These are phyloP conservation scores for Syndactyla subalaris DNA, from an alignment of 2,797 vertebrate species.

Conservation along the genomic window DNA sequence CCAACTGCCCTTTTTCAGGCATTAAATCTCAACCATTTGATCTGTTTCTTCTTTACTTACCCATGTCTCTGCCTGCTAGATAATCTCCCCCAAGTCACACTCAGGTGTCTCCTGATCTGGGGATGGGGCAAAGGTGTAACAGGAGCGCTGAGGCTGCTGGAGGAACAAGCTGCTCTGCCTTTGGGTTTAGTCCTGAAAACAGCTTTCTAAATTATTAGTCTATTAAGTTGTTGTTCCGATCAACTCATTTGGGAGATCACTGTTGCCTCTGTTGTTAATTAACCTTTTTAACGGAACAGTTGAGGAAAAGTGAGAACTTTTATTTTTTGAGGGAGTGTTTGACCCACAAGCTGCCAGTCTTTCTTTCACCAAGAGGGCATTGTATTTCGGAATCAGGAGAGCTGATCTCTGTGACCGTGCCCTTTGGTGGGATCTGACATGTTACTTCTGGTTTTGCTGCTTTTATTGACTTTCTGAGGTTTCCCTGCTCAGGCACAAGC, in stretches of 20 bases:
- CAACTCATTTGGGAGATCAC: rapidly evolving
- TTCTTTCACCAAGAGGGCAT: background rate
- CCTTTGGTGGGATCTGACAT: background rate
- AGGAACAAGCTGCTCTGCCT: background rate
- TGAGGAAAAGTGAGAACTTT: background rate
- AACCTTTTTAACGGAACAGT: background rate
- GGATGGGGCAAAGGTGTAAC: background rate
- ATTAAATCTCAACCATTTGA: background rate
- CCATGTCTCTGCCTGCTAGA: background rate
- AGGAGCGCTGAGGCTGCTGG: background rate
- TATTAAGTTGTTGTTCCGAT: background rate
- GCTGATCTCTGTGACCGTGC: background rate
- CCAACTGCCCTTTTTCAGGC: background rate
- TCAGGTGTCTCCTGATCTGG: background rate
- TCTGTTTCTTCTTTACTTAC: background rate
- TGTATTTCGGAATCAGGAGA: background rate
- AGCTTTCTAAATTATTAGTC: background rate
- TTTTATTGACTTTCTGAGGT: background rate
- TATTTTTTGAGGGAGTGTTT: background rate
- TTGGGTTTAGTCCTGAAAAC: background rate
- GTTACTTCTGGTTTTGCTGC: rapidly evolving
- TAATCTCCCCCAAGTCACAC: rapidly evolving
- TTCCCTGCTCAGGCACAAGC: background rate
- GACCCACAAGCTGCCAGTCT: background rate
- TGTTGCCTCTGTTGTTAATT: background rate